Evolutionary conservation across 2,797 vertebrate genomes (phyloP).

Genomic region (Tadarida brasiliensis): DNA sequence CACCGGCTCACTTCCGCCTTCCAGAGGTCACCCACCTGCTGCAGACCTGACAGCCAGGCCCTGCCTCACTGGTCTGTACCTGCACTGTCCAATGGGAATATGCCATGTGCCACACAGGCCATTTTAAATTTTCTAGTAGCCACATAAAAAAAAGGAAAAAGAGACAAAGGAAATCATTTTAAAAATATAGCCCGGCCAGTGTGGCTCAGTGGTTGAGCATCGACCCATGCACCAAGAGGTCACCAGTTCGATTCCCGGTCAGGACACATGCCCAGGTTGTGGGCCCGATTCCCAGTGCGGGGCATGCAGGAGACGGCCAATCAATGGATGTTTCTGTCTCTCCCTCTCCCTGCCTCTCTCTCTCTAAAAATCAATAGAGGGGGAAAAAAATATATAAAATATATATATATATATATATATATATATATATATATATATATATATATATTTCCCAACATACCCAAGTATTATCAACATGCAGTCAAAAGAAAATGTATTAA

Average conservation of each 20-base stretch:
- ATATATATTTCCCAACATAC: neutral
- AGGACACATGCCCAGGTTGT: too few relatives aligned
- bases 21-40: neutral
- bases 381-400: too few relatives aligned
- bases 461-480: neutral
- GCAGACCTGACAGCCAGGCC: neutral
- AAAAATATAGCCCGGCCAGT: neutral
- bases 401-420: too few relatives aligned
- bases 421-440: too few relatives aligned
- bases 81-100: neutral
- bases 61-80: neutral
- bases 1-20: slow-evolving; percentile 20
- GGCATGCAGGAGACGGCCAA: too few relatives aligned
- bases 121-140: neutral
- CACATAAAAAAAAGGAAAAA: slow-evolving; percentile 1
- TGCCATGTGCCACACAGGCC: neutral
- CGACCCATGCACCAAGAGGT: too few relatives aligned
- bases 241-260: too few relatives aligned
- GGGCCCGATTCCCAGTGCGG: too few relatives aligned
- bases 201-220: too few relatives aligned
- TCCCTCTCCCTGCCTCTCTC: too few relatives aligned
- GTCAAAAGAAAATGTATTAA: slow-evolving; percentile 13
- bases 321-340: too few relatives aligned
- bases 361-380: too few relatives aligned
- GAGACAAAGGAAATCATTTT: neutral